Conservation (phyloP, 2,113 vertebrate species). For the Coreoperca whiteheadi region DNA sequence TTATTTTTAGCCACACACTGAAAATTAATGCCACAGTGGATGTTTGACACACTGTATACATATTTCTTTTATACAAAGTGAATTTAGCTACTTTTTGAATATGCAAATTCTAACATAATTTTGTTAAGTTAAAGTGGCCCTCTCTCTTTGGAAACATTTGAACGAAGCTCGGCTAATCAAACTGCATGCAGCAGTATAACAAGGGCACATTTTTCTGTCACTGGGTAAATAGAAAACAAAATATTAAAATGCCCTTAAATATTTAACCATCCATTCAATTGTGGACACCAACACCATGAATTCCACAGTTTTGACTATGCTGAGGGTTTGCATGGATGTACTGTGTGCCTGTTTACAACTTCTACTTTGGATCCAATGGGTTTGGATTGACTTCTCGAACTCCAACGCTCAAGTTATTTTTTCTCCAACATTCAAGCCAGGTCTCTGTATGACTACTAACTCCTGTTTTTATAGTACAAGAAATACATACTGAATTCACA, state of each 20-base stretch:
- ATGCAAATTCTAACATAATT: neutral
- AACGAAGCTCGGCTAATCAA: neutral
- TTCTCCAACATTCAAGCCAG: neutral
- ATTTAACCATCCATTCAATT: slow-evolving; percentile 1
- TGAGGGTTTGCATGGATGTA: neutral
- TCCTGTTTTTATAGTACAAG: neutral
- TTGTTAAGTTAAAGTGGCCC: neutral
- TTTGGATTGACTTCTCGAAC: slow-evolving; percentile 3
- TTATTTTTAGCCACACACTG: neutral
- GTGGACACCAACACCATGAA: slow-evolving; percentile 14
- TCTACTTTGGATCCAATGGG: neutral
- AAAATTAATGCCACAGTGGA: neutral
- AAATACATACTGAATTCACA: neutral
- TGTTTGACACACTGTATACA: neutral
- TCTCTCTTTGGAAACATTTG: slow-evolving; percentile 3
- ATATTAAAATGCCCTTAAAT: neutral
- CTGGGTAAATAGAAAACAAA: slow-evolving; percentile 1
- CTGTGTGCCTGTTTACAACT: neutral
- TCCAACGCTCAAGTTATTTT: neutral
- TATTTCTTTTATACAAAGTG: neutral
- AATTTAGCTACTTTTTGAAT: neutral
- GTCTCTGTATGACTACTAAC: neutral
- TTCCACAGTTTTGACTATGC: slow-evolving; percentile 15
- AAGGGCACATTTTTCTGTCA: neutral
- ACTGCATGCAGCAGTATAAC: neutral